Evolutionary conservation across 2,113 vertebrate genomes (phyloP).

Genomic region (Panthera tigris): DNA sequence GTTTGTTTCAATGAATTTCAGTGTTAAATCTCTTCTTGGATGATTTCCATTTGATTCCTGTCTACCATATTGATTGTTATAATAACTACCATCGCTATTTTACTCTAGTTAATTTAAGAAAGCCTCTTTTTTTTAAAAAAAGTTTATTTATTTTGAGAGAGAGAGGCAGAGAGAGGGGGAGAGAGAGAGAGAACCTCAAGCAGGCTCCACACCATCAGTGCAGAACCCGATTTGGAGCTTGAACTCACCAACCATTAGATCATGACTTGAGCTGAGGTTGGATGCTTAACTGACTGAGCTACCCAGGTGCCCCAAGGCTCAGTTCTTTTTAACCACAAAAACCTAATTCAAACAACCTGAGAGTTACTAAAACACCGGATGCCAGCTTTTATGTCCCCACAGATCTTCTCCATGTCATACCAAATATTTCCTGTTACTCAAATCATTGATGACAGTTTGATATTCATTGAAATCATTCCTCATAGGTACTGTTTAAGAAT

Average conservation of each 20-base stretch:
- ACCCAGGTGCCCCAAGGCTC: background rate
- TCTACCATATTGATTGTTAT: background rate
- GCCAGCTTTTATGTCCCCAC: background rate
- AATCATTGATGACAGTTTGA: background rate
- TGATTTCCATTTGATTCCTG: background rate
- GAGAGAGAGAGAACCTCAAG: too few species aligned
- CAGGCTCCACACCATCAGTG: too few species aligned
- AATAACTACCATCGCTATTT: background rate
- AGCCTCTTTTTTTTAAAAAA: background rate
- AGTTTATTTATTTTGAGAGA: too few species aligned
- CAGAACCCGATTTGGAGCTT: too few species aligned
- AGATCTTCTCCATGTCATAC: background rate
- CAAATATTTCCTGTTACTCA: background rate
- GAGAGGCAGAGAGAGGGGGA: too few species aligned
- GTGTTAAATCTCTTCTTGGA: background rate
- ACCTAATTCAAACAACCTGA: background rate
- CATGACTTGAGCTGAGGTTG: too few species aligned
- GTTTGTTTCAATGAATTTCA: background rate
- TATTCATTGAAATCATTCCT: conserved; percentile 6
- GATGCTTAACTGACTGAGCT: too few species aligned
- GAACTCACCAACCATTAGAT: too few species aligned
- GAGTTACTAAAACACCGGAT: background rate
- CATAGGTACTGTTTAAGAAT: conserved; percentile 5
- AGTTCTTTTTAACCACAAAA: background rate
- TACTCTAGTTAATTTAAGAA: background rate